phyloP scores from a whole-genome alignment of 1,140 invertebrate genomes.

The Dermatophagoides farinae region DNA sequence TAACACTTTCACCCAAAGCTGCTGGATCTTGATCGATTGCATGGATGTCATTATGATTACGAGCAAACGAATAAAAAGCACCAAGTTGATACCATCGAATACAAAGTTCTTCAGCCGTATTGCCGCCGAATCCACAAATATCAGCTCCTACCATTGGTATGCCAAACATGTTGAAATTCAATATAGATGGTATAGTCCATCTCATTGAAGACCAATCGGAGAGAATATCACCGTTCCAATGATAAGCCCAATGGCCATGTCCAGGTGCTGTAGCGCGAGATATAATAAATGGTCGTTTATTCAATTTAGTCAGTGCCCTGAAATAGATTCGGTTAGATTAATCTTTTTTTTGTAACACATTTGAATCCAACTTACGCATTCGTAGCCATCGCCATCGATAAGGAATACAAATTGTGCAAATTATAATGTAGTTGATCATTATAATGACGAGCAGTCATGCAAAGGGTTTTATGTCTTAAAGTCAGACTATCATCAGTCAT shows the following conservation, averaged over 20 bases:
- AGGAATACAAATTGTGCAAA: slow-evolving; percentile 58
- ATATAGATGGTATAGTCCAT: slow-evolving; percentile 26
- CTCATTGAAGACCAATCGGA: not conserved
- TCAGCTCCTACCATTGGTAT: slow-evolving; percentile 26
- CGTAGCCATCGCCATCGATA: slow-evolving; percentile 47
- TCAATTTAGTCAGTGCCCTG: not conserved
- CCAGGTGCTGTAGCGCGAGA: slow-evolving; percentile 57
- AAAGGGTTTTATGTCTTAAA: slow-evolving; percentile 33
- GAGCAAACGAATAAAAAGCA: slow-evolving; percentile 39
- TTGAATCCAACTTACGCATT: slow-evolving; percentile 44
- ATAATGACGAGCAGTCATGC: not conserved
- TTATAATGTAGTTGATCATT: slow-evolving; percentile 23
- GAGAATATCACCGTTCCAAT: slow-evolving; percentile 52
- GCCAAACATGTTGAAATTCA: not conserved
- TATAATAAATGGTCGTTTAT: slow-evolving; percentile 47
- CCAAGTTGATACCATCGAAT: slow-evolving; percentile 53
- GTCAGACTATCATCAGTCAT: not conserved
- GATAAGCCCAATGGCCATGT: slow-evolving; percentile 55
- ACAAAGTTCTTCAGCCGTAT: slow-evolving; percentile 36
- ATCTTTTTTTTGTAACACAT: not conserved
- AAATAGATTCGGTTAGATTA: slow-evolving; percentile 18
- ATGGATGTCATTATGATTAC: slow-evolving; percentile 59
- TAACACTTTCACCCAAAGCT: slow-evolving; percentile 39
- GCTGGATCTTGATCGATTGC: slow-evolving; percentile 30
- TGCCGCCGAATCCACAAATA: slow-evolving; percentile 26